Evolutionary conservation across 2,888 invertebrate genomes (phyloP).

Genomic region (Eristalis intricaria): DNA sequence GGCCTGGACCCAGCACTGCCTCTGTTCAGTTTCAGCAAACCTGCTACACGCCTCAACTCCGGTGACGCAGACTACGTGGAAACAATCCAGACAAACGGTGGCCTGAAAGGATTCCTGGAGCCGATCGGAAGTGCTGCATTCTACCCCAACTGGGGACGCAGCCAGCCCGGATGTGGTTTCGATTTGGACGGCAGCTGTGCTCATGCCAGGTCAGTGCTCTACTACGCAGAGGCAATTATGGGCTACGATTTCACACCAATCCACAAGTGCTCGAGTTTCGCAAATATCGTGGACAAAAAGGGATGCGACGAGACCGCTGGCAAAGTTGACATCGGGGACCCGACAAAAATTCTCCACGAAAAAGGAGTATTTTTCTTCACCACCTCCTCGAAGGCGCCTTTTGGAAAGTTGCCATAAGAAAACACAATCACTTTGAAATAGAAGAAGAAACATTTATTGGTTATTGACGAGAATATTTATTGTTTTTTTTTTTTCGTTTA

Average conservation of each 20-base stretch:
- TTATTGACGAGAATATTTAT: not conserved
- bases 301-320: slow-evolving; percentile 21
- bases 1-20: slow-evolving; percentile 78
- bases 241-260: slow-evolving; percentile 70
- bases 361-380: slow-evolving; percentile 71
- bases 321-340: slow-evolving; percentile 71
- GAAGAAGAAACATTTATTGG: not conserved
- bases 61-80: slow-evolving; percentile 76
- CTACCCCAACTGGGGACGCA: slow-evolving; percentile 82
- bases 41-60: slow-evolving; percentile 64
- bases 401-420: not conserved
- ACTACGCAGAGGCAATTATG: slow-evolving; percentile 80
- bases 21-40: slow-evolving; percentile 66
- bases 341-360: slow-evolving; percentile 44
- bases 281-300: slow-evolving; percentile 42
- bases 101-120: slow-evolving; percentile 73
- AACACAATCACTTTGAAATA: not conserved
- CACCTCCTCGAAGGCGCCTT: slow-evolving; percentile 39
- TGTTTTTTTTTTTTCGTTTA: not conserved
- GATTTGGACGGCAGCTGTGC: slow-evolving; percentile 78
- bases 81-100: slow-evolving; percentile 75
- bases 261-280: slow-evolving; percentile 53
- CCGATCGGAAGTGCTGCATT: slow-evolving; percentile 80
- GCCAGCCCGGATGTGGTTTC: slow-evolving; percentile 82
- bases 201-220: slow-evolving; percentile 78